Conservation (phyloP, 1,140 invertebrate species). For the Stegodyphus dumicola region DNA sequence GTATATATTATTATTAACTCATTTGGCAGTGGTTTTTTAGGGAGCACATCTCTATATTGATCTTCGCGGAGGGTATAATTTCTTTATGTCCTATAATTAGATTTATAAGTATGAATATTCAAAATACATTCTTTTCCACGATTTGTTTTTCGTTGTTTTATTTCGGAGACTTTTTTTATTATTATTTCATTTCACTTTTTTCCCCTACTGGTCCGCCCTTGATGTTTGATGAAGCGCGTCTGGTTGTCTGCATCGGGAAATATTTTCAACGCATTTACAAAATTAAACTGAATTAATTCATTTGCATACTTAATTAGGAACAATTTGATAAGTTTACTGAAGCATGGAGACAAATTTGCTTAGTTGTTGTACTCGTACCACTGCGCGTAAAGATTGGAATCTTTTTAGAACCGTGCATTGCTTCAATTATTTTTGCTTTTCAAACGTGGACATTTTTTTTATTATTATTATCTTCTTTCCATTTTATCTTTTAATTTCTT, state of each 20-base stretch:
- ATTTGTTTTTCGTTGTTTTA: conserved; percentile 60
- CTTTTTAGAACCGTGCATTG: conserved; percentile 45
- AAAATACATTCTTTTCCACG: conserved; percentile 60
- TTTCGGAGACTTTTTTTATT: conserved; percentile 41
- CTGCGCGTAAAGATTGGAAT: conserved; percentile 51
- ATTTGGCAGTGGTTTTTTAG: conserved; percentile 56
- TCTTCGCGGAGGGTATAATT: conserved; percentile 57
- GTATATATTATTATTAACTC: conserved; percentile 62
- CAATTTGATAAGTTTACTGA: conserved; percentile 62
- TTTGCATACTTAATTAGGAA: conserved; percentile 61
- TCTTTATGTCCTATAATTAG: conserved; percentile 62
- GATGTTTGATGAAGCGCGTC: conserved; percentile 57
- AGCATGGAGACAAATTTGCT: conserved; percentile 60
- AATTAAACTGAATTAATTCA: conserved; percentile 62
- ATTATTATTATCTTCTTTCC: conserved; percentile 36
- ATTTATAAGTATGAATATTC: conserved; percentile 62
- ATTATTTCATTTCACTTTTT: conserved; percentile 52
- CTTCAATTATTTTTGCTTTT: conserved; percentile 61
- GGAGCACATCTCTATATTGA: conserved; percentile 44
- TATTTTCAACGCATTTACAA: conserved; percentile 62
- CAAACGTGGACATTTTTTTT: conserved; percentile 44
- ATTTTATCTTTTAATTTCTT: conserved; percentile 27
- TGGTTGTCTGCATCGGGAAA: conserved; percentile 49
- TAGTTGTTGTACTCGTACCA: conserved; percentile 53
- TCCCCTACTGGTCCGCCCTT: conserved; percentile 10